Conservation (phyloP, 2,797 vertebrate species). For the Crossoptilon crossoptilon region DNA sequence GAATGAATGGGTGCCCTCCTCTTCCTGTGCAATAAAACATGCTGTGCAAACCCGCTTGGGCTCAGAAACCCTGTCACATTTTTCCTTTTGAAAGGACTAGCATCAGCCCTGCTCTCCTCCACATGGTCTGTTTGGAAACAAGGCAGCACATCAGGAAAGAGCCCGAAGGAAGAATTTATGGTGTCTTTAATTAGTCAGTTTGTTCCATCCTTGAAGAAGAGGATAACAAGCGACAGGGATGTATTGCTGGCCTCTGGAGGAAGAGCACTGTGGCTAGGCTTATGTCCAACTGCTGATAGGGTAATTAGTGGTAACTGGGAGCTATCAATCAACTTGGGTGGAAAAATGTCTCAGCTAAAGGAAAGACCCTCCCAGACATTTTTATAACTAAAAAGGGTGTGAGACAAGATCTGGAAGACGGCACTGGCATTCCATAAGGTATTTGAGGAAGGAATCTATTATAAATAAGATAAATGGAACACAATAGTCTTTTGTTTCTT, state of each 20-base stretch:
- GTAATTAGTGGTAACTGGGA: constrained; percentile 70
- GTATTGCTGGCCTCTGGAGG: constrained; percentile 47
- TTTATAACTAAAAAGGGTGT: constrained; percentile 65
- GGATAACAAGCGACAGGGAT: constrained; percentile 15
- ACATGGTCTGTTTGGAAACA: constrained; percentile 25
- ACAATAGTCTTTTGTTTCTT: constrained; percentile 63
- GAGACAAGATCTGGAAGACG: constrained; percentile 61
- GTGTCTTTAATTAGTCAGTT: constrained; percentile 61
- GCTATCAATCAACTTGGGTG: constrained; percentile 58
- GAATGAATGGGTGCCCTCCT: not conserved
- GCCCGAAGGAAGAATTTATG: constrained; percentile 63
- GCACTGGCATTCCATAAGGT: constrained; percentile 35
- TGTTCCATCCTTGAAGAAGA: constrained; percentile 55
- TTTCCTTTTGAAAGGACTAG: constrained; percentile 18
- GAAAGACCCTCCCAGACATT: constrained; percentile 67
- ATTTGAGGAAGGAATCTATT: constrained; percentile 65
- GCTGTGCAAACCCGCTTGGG: not conserved
- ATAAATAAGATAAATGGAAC: constrained; percentile 64
- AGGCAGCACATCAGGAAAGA: constrained; percentile 2
- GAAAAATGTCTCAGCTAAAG: constrained; percentile 58
- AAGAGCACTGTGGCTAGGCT: constrained; percentile 56
- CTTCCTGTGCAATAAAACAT: constrained; percentile 31
- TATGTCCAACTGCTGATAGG: constrained; percentile 67
- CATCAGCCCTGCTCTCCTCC: not conserved
- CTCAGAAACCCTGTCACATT: not conserved